Evolutionary conservation across 2,113 vertebrate species (phyloP), one percentile per base, ranked within the genome.

Genomic region (Vidua macroura): DNA sequence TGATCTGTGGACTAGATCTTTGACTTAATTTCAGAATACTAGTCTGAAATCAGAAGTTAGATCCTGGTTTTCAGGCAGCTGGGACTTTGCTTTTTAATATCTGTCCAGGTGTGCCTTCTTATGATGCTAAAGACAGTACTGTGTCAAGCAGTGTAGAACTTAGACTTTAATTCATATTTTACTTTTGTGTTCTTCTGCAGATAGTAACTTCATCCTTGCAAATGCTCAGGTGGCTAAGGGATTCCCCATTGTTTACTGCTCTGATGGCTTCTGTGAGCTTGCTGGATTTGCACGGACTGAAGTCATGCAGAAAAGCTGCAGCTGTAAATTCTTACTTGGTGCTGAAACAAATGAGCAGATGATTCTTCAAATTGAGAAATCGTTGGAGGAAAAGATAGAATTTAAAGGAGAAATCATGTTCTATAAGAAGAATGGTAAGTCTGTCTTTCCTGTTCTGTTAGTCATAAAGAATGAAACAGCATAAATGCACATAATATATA

Each of bases 301-400:
- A 98, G 99, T 99, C 97, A 99, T 99, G 99, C 99, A 99, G 98
- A 99, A 99, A 98, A 99, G 99, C 94, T 99, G 99, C 83, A 98
- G 99, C 90, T 99, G 99, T 95, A 99, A 99, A 97, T 99, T 99
- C 97, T 98, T 99, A 66, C 99, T 98, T 68, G 99, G 99, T 60
- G 98, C 97, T 33, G 99, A 99, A 97, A 99, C 98, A 96, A 99
- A 97, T 6, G 99, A 99, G 89, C 98, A 98, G 93, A 98, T 99
- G 98, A 99, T 99, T 96, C 98, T 98, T 96, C 98, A 98, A 66
- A 99, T 99, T 80, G 99, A 99, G 90, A 98, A 98, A n/a, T 98
- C 99, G 0, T 93, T 99, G 95, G 99, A 99, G 84, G 99, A 99
- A 94, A 99, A 99, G 88, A 98, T 98, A 83, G 99, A 99, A 98